A percentile compares a stretch with the other conserved stretches of the same genome.
Conservation (phyloP, 2,888 invertebrate genomes). For the Nymphalis c-album region DNA sequence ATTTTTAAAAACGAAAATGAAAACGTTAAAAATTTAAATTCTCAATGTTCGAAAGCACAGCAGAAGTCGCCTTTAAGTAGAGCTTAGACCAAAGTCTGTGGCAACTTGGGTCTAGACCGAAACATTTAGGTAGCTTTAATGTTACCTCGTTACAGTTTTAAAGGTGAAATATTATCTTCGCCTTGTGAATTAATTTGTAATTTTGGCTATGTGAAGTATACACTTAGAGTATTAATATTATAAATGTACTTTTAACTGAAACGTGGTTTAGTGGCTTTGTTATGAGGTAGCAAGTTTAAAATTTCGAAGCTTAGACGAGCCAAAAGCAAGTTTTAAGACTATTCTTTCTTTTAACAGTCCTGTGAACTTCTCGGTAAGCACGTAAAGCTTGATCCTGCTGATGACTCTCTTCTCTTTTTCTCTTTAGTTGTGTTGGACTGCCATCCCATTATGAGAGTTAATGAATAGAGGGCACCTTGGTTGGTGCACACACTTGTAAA, state of each 20-base stretch:
- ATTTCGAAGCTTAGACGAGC: too few relatives aligned
- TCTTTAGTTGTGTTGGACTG: too few relatives aligned
- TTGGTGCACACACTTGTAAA: too few relatives aligned
- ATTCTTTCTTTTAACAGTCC: too few relatives aligned
- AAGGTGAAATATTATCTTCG: conserved; percentile 3
- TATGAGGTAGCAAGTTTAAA: too few relatives aligned
- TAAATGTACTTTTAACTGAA: background rate
- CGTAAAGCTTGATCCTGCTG: too few relatives aligned
- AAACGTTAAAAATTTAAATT: background rate
- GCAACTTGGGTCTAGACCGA: conserved; percentile 19
- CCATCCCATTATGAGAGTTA: too few relatives aligned
- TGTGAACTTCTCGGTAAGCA: too few relatives aligned
- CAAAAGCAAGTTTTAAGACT: too few relatives aligned
- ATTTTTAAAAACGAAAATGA: background rate
- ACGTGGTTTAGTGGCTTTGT: background rate
- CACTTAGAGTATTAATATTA: too few relatives aligned
- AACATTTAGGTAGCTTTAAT: conserved; percentile 30
- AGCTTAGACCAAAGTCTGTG: conserved; percentile 20
- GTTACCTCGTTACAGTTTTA: conserved; percentile 21
- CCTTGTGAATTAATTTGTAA: conserved; percentile 5
- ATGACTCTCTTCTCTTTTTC: too few relatives aligned
- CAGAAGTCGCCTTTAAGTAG: conserved; percentile 4
- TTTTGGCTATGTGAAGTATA: background rate
- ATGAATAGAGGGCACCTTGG: too few relatives aligned
- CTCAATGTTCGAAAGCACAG: background rate